Percentiles rank a stretch among this genome's conserved stretches.
phyloP scores from a whole-genome alignment of 1,140 invertebrate genomes.

The Drosophila repleta region DNA sequence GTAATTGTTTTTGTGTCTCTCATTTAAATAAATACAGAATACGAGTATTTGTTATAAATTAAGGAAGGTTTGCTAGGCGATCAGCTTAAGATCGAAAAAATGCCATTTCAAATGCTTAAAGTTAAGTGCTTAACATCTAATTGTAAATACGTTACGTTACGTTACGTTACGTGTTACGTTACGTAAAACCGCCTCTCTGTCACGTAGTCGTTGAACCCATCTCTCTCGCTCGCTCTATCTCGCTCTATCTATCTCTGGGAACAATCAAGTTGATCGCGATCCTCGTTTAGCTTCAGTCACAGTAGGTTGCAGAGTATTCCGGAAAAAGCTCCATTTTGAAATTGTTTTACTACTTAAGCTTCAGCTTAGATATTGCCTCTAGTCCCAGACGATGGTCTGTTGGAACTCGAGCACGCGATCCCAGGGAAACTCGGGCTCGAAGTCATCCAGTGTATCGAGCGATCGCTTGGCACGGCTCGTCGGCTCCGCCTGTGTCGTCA shows the following conservation, averaged over 20 bases:
- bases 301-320: constrained; percentile 54
- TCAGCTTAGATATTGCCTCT: constrained; percentile 14
- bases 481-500: constrained; percentile 28
- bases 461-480: constrained; percentile 54
- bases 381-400: constrained; percentile 77
- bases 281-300: constrained; percentile 68
- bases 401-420: constrained; percentile 79
- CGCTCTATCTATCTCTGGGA: neutral
- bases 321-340: constrained; percentile 30
- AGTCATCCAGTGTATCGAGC: constrained; percentile 46
- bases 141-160: constrained; percentile 56
- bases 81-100: constrained; percentile 41
- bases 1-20: constrained; percentile 57
- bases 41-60: constrained; percentile 69
- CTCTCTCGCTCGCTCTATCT: neutral
- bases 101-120: constrained; percentile 74
- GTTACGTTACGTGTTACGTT: constrained; percentile 51
- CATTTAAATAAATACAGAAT: constrained; percentile 66
- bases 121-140: constrained; percentile 39
- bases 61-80: constrained; percentile 18
- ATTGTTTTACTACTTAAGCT: constrained; percentile 58
- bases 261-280: constrained; percentile 17
- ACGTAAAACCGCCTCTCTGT: constrained; percentile 43
- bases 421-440: constrained; percentile 79
- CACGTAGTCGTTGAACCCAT: constrained; percentile 40